Percentiles rank a stretch among this genome's conserved stretches.
These are phyloP conservation scores for Mycetomoellerius zeteki DNA, from an alignment of 1,140 invertebrate genomes.

Conservation along the genomic window DNA sequence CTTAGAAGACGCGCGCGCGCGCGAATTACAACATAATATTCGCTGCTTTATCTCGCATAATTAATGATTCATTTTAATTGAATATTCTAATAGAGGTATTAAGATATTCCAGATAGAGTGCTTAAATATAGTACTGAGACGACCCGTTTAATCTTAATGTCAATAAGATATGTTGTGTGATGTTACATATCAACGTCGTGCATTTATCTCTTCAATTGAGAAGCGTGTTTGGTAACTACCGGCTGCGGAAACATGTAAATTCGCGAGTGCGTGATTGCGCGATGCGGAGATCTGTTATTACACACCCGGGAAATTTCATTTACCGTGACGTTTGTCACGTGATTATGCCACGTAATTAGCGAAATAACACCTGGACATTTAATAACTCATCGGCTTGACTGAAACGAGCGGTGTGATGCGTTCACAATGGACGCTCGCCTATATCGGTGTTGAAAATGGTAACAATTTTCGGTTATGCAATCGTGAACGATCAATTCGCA, in stretches of 20 bases:
- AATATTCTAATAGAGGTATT: background rate
- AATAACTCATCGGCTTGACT: conserved; percentile 66
- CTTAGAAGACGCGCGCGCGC: too few species aligned
- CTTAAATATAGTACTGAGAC: background rate
- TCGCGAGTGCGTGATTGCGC: conserved; percentile 23
- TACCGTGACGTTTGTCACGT: conserved; percentile 56
- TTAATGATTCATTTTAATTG: background rate
- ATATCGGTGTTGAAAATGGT: conserved; percentile 49
- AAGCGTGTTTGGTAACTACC: conserved; percentile 23
- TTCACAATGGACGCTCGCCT: conserved; percentile 24
- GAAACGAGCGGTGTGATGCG: conserved; percentile 48
- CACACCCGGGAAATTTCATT: conserved; percentile 65
- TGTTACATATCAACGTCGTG: background rate
- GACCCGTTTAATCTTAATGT: conserved; percentile 20
- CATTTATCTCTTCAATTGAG: conserved; percentile 42
- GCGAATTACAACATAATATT: background rate
- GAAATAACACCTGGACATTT: conserved; percentile 67
- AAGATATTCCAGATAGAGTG: background rate
- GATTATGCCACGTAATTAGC: conserved; percentile 70
- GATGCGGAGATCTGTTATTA: conserved; percentile 49
- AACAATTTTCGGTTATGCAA: conserved; percentile 42
- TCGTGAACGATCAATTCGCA: conserved; percentile 20
- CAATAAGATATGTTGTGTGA: conserved; percentile 7
- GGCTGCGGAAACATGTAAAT: conserved; percentile 44
- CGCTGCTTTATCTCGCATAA: background rate